Percentiles rank a stretch among this genome's conserved stretches.
Evolutionary conservation across 2,797 vertebrate genomes (phyloP).

Genomic region (Acridotheres tristis): DNA sequence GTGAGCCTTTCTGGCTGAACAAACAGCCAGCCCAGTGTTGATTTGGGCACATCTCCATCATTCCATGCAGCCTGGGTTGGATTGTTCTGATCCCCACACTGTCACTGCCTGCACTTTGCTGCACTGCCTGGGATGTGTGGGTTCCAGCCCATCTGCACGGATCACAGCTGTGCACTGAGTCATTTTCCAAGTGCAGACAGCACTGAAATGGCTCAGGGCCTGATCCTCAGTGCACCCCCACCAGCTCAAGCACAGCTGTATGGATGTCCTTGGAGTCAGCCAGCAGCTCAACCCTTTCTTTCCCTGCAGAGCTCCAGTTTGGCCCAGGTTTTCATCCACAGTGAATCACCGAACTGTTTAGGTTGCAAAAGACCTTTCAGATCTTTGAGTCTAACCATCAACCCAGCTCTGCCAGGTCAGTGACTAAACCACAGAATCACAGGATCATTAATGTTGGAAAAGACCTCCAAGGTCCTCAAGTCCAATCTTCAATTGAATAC

Average conservation of each 20-base stretch:
- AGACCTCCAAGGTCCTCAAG: neutral
- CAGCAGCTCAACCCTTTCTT: neutral
- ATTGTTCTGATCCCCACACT: neutral
- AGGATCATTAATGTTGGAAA: neutral
- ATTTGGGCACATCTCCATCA: neutral
- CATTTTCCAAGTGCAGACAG: neutral
- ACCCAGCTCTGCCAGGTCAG: neutral
- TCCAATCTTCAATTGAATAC: accelerated
- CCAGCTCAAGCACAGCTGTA: neutral
- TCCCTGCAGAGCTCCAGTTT: neutral
- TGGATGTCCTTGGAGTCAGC: neutral
- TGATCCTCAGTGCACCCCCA: neutral
- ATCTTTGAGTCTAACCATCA: neutral
- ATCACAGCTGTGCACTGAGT: neutral
- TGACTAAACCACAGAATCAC: neutral
- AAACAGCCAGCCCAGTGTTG: neutral
- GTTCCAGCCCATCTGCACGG: neutral
- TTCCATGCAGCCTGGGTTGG: neutral
- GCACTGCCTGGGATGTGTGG: neutral
- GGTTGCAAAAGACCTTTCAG: neutral
- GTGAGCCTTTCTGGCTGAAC: neutral
- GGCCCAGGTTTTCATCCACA: neutral
- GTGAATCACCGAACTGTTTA: accelerated
- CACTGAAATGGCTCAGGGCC: neutral
- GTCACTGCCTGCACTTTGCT: neutral